Conservation (phyloP, 2,113 vertebrate species). For the Psittacus erithacus region DNA sequence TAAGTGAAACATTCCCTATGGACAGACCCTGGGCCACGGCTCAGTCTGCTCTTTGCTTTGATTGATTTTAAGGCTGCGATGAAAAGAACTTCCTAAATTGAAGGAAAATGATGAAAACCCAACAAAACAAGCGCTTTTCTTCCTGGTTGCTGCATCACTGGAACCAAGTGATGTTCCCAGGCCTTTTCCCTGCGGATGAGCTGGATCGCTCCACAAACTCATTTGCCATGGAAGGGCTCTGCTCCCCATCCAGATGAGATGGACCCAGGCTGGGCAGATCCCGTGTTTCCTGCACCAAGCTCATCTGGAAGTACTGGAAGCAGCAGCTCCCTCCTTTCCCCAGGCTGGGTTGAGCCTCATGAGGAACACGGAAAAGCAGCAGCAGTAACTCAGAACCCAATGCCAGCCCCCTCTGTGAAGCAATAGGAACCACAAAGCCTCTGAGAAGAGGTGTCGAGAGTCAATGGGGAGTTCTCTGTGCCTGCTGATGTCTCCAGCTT, state of each 20-base stretch:
- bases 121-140: not conserved
- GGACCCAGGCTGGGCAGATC: not conserved
- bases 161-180: not conserved
- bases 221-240: not conserved
- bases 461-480: not conserved
- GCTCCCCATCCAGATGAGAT: not conserved
- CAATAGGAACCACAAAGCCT: not conserved
- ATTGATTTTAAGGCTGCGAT: conserved; percentile 29
- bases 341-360: not conserved
- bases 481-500: not conserved
- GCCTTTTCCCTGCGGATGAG: not conserved
- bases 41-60: not conserved
- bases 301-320: not conserved
- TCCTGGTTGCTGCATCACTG: not conserved
- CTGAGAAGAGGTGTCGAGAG: not conserved
- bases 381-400: not conserved
- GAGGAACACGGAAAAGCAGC: not conserved
- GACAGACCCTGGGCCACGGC: not conserved
- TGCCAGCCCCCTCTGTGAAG: not conserved
- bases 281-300: not conserved
- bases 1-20: not conserved
- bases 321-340: not conserved
- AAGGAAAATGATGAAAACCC: not conserved
- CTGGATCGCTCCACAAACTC: not conserved
- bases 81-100: not conserved